Evolutionary conservation across 2,113 vertebrate species (phyloP).

Genomic region (Brachyistius frenatus): DNA sequence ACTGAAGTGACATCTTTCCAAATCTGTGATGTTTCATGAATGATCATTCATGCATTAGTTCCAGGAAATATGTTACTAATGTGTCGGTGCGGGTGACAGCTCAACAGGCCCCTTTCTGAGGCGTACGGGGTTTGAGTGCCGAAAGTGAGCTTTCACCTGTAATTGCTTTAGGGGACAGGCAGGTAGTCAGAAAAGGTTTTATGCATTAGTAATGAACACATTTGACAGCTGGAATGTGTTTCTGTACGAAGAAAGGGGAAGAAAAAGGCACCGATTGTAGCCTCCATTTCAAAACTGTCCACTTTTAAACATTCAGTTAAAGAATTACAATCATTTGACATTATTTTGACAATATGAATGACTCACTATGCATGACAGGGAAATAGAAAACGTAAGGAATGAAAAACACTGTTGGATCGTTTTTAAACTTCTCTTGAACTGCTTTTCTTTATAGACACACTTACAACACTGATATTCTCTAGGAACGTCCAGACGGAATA

Average conservation of each 20-base stretch:
- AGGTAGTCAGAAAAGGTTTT: constrained; percentile 56
- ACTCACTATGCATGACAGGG: not conserved
- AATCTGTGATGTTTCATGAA: constrained; percentile 19
- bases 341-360: constrained; percentile 18
- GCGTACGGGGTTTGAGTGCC: constrained; percentile 19
- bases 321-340: constrained; percentile 3
- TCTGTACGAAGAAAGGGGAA: not conserved
- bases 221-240: constrained; percentile 71
- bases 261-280: constrained; percentile 2
- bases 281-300: constrained; percentile 7
- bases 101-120: constrained; percentile 35
- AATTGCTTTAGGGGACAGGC: constrained; percentile 63
- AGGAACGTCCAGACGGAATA: constrained; percentile 12
- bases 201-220: constrained; percentile 37
- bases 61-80: constrained; percentile 31
- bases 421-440: constrained; percentile 13
- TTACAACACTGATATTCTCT: constrained; percentile 25
- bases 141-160: constrained; percentile 42
- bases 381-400: not conserved
- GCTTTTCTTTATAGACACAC: constrained; percentile 10
- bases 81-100: constrained; percentile 43
- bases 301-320: constrained; percentile 12
- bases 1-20: constrained; percentile 4
- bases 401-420: not conserved
- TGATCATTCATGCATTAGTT: not conserved